phyloP scores from a whole-genome alignment of 2,113 vertebrate genomes.

The Cervus canadensis region DNA sequence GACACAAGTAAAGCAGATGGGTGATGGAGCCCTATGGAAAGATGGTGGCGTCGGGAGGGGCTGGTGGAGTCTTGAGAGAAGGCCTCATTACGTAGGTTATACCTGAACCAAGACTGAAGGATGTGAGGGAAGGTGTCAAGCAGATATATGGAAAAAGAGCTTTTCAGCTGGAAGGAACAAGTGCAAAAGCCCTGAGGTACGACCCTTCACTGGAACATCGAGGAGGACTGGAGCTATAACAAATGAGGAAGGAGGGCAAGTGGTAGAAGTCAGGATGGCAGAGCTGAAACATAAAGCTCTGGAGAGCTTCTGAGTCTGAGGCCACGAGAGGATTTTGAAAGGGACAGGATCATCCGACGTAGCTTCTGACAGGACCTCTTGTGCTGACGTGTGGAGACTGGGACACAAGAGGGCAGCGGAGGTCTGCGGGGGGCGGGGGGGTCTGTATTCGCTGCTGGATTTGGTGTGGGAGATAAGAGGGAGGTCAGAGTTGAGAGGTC shows the following conservation, averaged over 20 bases:
- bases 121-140: neutral
- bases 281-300: neutral
- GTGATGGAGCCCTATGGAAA: neutral
- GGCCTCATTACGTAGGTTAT: neutral
- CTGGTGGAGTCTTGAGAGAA: neutral
- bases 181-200: neutral
- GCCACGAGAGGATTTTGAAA: neutral
- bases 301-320: neutral
- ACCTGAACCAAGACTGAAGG: neutral
- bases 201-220: neutral
- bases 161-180: neutral
- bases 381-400: neutral
- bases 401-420: neutral
- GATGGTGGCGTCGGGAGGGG: neutral
- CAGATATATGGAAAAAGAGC: neutral
- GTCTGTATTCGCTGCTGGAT: neutral
- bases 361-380: neutral
- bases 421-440: neutral
- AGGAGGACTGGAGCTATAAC: neutral
- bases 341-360: neutral
- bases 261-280: neutral
- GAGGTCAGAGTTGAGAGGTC: neutral
- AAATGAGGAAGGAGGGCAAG: neutral
- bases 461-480: fast-evolving
- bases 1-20: neutral